Evolutionary conservation across 2,797 vertebrate genomes (phyloP), one percentile per base, ranked within the genome.

Genomic region (Liparis tanakae): DNA sequence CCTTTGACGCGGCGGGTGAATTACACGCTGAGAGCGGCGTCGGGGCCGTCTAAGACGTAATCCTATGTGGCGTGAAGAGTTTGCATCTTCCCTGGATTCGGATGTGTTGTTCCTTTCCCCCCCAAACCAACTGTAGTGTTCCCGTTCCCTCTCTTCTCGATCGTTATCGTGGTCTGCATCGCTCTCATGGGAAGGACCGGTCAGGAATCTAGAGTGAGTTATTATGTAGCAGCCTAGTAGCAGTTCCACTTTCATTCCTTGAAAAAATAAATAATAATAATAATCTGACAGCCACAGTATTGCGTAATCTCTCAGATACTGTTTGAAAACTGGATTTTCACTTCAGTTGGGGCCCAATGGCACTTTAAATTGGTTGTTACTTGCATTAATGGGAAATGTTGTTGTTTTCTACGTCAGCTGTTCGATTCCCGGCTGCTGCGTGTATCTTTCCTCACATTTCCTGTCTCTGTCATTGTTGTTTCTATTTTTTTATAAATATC

Each of bases 1-100:
- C 0, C 34, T 65, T 50, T 51, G 65, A 74, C 50, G 50, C 66
- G 20, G 1, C 30, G 60, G 61, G 72, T 46, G 34, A 76, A 67
- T 59, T 74, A 30, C 25, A n/a, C 14, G 55, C 5, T n/a, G 39
- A 57, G 41, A 46, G 20, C 33, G 15, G 39, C 18, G 33, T 1
- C 14, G 13, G 36, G 30, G 30, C 51, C 20, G 54, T 60, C 37
- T 34, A 30, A 55, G 9, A 61, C 25, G 20, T 63, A 56, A 58
- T n/a, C n/a, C n/a, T 18, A 6, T 12, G 17, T 43, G 33, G 17
- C 7, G 1, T 63, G 13, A 64, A 37, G 30, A 63, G 46, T 69
- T 69, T 57, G 15, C 15, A 44, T 64, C 59, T 68, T 63, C 9
- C 30, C 20, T 34, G n/a, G n/a, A 46, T 36, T 48, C 22, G 18